Percentiles rank a stretch among this genome's conserved stretches.
Conservation (phyloP, 1,140 invertebrate genomes). For the Orussus abietinus region DNA sequence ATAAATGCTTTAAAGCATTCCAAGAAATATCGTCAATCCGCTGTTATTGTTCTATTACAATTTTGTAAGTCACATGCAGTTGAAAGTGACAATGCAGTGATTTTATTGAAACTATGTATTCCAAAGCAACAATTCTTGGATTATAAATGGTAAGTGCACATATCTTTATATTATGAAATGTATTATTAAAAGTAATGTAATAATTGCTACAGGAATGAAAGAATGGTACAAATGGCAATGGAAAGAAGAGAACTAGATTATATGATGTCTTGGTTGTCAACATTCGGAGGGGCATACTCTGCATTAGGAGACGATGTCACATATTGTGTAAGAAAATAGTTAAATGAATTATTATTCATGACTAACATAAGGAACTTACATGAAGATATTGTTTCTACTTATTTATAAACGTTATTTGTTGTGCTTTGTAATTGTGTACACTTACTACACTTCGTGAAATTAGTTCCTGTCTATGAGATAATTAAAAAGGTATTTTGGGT, state of each 20-base stretch:
- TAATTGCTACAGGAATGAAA: conserved; percentile 39
- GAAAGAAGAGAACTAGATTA: conserved; percentile 76
- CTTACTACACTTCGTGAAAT: too few relatives aligned
- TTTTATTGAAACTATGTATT: conserved; percentile 38
- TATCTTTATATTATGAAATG: conserved; percentile 1
- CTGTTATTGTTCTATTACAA: conserved; percentile 19
- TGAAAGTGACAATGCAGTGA: conserved; percentile 8
- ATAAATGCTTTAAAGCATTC: conserved; percentile 25
- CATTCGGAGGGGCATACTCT: conserved; percentile 90
- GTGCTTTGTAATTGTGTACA: too few relatives aligned
- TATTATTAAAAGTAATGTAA: conserved; percentile 10
- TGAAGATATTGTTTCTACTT: too few relatives aligned
- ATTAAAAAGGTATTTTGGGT: too few relatives aligned
- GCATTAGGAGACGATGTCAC: conserved; percentile 81
- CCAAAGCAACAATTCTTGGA: conserved; percentile 63
- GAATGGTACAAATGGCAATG: conserved; percentile 47
- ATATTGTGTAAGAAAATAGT: conserved; percentile 67
- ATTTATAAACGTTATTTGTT: too few relatives aligned
- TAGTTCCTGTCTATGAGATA: too few relatives aligned
- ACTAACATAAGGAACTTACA: too few relatives aligned
- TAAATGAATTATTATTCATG: too few relatives aligned
- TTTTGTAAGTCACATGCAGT: conserved; percentile 6
- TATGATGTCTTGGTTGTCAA: conserved; percentile 92
- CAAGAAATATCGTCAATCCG: conserved; percentile 28
- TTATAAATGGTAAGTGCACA: conserved; percentile 59